Evolutionary conservation across 2,888 invertebrate species (phyloP).

Genomic region (Drosophila tanythrix): DNA sequence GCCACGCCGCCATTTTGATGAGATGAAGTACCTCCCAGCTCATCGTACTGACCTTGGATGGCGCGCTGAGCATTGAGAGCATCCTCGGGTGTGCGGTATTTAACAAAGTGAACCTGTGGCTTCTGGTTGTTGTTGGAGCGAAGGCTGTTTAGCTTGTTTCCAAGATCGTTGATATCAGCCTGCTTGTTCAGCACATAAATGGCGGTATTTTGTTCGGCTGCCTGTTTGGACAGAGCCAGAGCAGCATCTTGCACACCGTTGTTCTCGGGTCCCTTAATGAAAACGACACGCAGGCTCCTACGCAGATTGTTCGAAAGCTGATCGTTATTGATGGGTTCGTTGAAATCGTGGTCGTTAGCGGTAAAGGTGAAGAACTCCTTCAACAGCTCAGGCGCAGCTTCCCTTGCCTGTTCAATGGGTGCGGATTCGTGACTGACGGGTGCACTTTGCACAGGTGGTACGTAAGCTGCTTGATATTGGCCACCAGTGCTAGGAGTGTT

Average conservation of each 20-base stretch:
- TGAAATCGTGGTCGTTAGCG: constrained; percentile 79
- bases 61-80: constrained; percentile 80
- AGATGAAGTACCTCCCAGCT: constrained; percentile 70
- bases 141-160: constrained; percentile 72
- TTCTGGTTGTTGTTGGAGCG: constrained; percentile 68
- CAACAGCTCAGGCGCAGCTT: constrained; percentile 63
- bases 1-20: constrained; percentile 77
- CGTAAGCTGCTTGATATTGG: constrained; percentile 43
- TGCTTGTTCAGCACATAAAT: constrained; percentile 82
- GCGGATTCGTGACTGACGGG: constrained; percentile 19
- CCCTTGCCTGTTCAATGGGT: constrained; percentile 35
- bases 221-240: constrained; percentile 71
- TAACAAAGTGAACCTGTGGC: constrained; percentile 83
- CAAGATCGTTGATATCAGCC: constrained; percentile 74
- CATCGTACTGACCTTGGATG: constrained; percentile 81
- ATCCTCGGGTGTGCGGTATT: constrained; percentile 82
- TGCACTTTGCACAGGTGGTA: constrained; percentile 25
- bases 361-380: constrained; percentile 82
- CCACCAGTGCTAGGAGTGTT: constrained; percentile 35
- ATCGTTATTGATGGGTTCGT: constrained; percentile 62
- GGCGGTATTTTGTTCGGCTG: constrained; percentile 80
- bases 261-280: constrained; percentile 84
- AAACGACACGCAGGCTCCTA: constrained; percentile 81
- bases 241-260: constrained; percentile 79
- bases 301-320: constrained; percentile 63